A percentile compares a stretch with the other conserved stretches of the same genome.
Evolutionary conservation across 2,113 vertebrate species (phyloP).

Genomic region (Chrysochloris asiatica): DNA sequence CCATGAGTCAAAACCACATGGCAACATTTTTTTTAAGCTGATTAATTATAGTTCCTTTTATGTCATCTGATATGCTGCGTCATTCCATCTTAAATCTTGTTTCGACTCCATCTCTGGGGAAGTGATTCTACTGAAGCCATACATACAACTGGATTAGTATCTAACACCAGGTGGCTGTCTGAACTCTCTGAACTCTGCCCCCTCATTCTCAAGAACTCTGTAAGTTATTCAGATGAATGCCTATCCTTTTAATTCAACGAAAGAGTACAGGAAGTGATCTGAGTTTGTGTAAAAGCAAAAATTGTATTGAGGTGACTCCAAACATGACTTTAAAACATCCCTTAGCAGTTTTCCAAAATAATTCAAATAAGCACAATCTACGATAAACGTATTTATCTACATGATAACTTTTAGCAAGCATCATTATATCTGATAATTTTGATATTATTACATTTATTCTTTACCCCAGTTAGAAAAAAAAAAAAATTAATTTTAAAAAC

Average conservation of each 20-base stretch:
- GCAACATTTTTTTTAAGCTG: background rate
- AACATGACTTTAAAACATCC: background rate
- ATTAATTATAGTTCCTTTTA: background rate
- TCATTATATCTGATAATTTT: background rate
- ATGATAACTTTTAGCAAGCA: background rate
- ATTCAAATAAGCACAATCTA: conserved; percentile 10
- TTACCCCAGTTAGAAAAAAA: background rate
- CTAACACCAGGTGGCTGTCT: background rate
- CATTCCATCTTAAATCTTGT: background rate
- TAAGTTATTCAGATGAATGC: background rate
- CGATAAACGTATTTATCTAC: background rate
- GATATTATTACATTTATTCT: background rate
- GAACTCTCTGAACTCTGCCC: background rate
- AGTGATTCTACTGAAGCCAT: background rate
- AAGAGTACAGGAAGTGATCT: background rate
- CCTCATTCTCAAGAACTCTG: background rate
- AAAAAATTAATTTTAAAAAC: background rate
- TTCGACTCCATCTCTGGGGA: background rate
- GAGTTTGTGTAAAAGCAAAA: conserved; percentile 3
- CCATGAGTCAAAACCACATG: background rate
- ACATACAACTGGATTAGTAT: background rate
- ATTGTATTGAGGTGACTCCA: background rate
- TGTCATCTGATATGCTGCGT: background rate
- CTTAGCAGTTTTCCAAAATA: conserved; percentile 9
- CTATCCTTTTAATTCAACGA: conserved; percentile 5